Percentiles rank a stretch among this genome's conserved stretches.
Evolutionary conservation across 2,113 vertebrate genomes (phyloP).

Genomic region (Cinclus mexicanus): DNA sequence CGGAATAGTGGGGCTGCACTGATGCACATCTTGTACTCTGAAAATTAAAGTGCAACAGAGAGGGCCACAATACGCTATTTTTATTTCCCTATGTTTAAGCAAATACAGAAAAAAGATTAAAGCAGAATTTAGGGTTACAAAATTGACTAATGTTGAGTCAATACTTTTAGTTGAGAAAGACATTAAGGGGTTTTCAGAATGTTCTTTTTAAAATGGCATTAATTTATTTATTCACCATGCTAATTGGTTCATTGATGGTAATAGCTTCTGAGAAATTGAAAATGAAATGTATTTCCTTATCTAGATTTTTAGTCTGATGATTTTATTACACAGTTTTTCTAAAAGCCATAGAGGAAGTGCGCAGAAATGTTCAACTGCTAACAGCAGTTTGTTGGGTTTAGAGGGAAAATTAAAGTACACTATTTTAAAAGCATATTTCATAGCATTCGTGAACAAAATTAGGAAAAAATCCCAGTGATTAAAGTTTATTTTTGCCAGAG

Average conservation of each 20-base stretch:
- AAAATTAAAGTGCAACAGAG: not conserved
- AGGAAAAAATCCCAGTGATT: not conserved
- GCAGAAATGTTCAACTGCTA: not conserved
- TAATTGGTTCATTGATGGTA: slow-evolving; percentile 33
- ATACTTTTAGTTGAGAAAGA: not conserved
- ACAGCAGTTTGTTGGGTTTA: not conserved
- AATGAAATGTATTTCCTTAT: slow-evolving; percentile 10
- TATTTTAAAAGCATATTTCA: not conserved
- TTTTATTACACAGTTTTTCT: slow-evolving; percentile 2
- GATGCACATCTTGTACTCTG: not conserved
- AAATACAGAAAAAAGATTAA: slow-evolving; percentile 10
- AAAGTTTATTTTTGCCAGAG: not conserved
- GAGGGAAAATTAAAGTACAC: not conserved
- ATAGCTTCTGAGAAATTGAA: slow-evolving; percentile 31
- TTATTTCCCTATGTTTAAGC: not conserved
- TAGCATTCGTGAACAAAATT: not conserved
- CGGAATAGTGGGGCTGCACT: not conserved
- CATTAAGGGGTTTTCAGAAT: not conserved
- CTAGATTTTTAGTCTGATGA: not conserved
- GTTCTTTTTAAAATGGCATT: not conserved
- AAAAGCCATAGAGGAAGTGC: not conserved
- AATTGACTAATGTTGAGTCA: not conserved
- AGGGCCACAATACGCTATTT: not conserved
- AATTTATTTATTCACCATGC: not conserved
- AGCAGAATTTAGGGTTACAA: not conserved